Conservation (phyloP, 2,888 invertebrate species). For the Priocnemis perturbator region DNA sequence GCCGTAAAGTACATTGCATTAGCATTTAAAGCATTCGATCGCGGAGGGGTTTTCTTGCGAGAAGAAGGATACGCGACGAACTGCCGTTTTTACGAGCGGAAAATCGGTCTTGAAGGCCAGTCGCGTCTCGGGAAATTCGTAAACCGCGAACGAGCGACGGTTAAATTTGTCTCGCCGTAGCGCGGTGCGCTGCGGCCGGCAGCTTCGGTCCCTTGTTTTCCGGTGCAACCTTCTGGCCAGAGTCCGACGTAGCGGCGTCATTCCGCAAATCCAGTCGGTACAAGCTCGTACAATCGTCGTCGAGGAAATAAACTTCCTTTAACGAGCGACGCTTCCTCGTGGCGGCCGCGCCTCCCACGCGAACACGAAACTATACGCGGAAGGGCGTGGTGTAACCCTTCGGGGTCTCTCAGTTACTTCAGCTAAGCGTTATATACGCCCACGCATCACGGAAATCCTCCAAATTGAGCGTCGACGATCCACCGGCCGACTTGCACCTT, state of each 20-base stretch:
- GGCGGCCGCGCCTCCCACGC: neutral
- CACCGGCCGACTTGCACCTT: too few species aligned
- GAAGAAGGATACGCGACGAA: too few species aligned
- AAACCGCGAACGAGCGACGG: slow-evolving; percentile 17
- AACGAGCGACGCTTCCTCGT: slow-evolving; percentile 19
- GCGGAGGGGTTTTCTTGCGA: too few species aligned
- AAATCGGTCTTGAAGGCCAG: slow-evolving; percentile 16
- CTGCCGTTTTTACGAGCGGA: too few species aligned
- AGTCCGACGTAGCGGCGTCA: neutral
- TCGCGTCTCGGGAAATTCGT: slow-evolving; percentile 22
- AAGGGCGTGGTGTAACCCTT: too few species aligned
- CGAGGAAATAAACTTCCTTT: slow-evolving; percentile 39
- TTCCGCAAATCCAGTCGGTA: slow-evolving; percentile 27
- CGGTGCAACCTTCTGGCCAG: slow-evolving; percentile 20
- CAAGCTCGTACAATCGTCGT: slow-evolving; percentile 35
- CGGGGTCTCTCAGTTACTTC: too few species aligned
- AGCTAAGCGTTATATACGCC: too few species aligned
- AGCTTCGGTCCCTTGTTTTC: slow-evolving; percentile 31
- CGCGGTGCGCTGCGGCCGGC: slow-evolving; percentile 16
- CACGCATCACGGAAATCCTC: too few species aligned
- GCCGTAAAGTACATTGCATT: too few species aligned
- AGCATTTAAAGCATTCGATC: too few species aligned
- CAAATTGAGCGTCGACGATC: too few species aligned
- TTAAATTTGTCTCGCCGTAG: slow-evolving; percentile 27
- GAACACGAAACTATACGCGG: neutral